Evolutionary conservation across 2,888 invertebrate genomes (phyloP).

Genomic region (Synergus laeviventris): DNA sequence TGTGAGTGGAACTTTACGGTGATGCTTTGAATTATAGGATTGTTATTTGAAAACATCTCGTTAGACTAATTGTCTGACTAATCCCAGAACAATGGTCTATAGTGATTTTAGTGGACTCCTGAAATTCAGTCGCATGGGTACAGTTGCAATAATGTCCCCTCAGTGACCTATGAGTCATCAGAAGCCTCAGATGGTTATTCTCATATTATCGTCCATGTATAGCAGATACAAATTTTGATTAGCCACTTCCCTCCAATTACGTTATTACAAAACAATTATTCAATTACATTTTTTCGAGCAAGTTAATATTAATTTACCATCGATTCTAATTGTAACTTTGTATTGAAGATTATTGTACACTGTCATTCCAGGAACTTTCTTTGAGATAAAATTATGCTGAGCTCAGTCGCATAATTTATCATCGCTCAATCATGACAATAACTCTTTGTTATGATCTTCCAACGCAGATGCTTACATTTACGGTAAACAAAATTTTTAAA

Average conservation of each 20-base stretch:
- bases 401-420: conserved; percentile 6
- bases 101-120: conserved; percentile 57
- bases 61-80: conserved; percentile 52
- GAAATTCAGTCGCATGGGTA: conserved; percentile 61
- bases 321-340: too few relatives aligned
- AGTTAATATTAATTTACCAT: too few relatives aligned
- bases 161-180: conserved; percentile 70
- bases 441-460: conserved; percentile 11
- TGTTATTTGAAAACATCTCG: conserved; percentile 12
- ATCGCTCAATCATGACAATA: conserved; percentile 26
- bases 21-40: not conserved
- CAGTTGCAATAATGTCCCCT: conserved; percentile 68
- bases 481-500: conserved; percentile 19
- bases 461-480: conserved; percentile 17
- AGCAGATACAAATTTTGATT: conserved; percentile 47
- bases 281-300: not conserved
- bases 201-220: conserved; percentile 59
- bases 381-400: conserved; percentile 5
- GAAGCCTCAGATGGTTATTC: conserved; percentile 68
- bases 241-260: not conserved
- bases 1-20: too few relatives aligned
- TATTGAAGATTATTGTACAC: not conserved
- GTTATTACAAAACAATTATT: not conserved
- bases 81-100: conserved; percentile 67
- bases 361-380: not conserved